Percentiles rank a stretch among this genome's conserved stretches.
Evolutionary conservation across 2,797 vertebrate species (phyloP).

Genomic region (Pangasius mekongensis): DNA sequence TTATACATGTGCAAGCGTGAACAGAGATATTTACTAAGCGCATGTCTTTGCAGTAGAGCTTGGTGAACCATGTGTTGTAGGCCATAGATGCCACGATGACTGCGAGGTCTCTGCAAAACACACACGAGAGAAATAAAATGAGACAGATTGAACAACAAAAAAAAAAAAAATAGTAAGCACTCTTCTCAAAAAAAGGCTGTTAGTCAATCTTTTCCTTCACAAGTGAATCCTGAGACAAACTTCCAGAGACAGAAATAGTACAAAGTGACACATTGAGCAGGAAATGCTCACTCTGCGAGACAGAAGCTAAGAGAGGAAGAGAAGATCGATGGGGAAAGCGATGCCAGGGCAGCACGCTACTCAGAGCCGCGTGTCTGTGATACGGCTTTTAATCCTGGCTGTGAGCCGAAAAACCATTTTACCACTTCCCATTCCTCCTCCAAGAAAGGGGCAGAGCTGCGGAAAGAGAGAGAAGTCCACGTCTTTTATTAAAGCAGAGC

Average conservation of each 20-base stretch:
- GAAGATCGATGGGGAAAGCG: slow-evolving; percentile 59
- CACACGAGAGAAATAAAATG: slow-evolving; percentile 28
- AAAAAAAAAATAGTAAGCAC: too few relatives aligned
- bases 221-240: slow-evolving; percentile 27
- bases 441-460: not conserved
- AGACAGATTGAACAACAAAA: too few relatives aligned
- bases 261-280: slow-evolving; percentile 69
- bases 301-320: slow-evolving; percentile 45
- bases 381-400: slow-evolving; percentile 69
- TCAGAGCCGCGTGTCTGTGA: slow-evolving; percentile 64
- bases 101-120: slow-evolving; percentile 83
- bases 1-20: too few relatives aligned
- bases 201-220: not conserved
- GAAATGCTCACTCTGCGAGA: slow-evolving; percentile 53
- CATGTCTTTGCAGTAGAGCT: slow-evolving; percentile 89
- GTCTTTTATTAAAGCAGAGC: slow-evolving; percentile 56
- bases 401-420: slow-evolving; percentile 61
- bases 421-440: slow-evolving; percentile 25
- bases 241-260: slow-evolving; percentile 38
- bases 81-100: slow-evolving; percentile 89
- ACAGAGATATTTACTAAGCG: slow-evolving; percentile 79
- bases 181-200: not conserved
- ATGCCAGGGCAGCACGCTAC: slow-evolving; percentile 69
- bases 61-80: slow-evolving; percentile 93
- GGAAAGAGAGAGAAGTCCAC: slow-evolving; percentile 3